phyloP scores from a whole-genome alignment of 2,113 vertebrate genomes.

The Mustela nigripes region DNA sequence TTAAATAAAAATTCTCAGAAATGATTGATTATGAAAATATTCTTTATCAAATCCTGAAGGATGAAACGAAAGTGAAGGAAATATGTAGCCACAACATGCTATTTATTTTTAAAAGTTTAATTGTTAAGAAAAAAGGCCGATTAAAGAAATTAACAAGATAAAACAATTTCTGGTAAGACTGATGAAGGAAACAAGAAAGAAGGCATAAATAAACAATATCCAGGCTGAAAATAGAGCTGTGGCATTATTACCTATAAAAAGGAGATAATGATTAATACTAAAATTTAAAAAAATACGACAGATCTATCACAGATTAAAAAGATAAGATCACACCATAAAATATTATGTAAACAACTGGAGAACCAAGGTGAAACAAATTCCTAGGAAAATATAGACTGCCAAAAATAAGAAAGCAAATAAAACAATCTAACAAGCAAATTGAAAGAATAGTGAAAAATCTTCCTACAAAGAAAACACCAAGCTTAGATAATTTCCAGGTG shows the following conservation, averaged over 20 bases:
- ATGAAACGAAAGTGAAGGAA: conserved; percentile 26
- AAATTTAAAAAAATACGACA: not conserved
- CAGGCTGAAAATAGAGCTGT: not conserved
- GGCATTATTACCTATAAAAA: not conserved
- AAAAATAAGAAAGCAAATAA: not conserved
- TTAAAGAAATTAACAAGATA: not conserved
- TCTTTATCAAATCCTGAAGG: not conserved
- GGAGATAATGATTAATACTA: not conserved
- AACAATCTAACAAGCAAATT: not conserved
- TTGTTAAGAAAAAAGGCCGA: not conserved
- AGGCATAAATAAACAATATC: not conserved
- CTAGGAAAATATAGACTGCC: not conserved
- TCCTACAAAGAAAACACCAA: not conserved
- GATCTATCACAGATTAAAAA: not conserved
- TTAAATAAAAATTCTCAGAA: conserved; percentile 9
- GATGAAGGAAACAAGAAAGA: not conserved
- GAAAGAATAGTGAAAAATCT: not conserved
- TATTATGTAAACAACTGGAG: not conserved
- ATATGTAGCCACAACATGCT: not conserved
- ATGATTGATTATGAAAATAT: not conserved
- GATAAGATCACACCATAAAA: not conserved
- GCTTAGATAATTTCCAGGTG: not conserved
- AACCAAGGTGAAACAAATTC: not conserved
- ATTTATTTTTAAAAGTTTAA: conserved; percentile 18
- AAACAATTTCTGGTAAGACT: not conserved